phyloP scores from a whole-genome alignment of 2,797 vertebrate species.

The Enteromius trimaculatus region DNA sequence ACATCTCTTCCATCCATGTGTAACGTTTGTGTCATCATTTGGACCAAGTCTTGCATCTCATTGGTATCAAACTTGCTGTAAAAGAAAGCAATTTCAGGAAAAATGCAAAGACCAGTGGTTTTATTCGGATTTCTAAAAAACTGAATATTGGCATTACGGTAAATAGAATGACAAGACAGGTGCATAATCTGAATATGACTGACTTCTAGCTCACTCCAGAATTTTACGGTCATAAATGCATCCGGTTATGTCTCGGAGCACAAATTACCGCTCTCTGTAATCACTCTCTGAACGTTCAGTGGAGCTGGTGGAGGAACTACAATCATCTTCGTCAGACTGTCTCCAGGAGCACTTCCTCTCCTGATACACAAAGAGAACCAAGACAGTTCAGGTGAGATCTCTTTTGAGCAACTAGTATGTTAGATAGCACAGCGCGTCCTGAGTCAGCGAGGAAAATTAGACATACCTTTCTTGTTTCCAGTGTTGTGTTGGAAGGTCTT shows the following conservation, averaged over 20 bases:
- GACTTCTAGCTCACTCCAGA: not conserved
- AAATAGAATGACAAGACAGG: not conserved
- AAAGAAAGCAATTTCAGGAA: not conserved
- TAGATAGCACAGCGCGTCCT: not conserved
- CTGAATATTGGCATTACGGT: not conserved
- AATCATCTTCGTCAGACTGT: constrained; percentile 86
- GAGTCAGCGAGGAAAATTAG: not conserved
- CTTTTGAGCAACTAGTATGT: not conserved
- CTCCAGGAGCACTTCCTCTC: constrained; percentile 63
- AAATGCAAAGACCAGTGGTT: not conserved
- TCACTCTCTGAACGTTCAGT: constrained; percentile 91
- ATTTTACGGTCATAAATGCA: no score
- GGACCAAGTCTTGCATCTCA: constrained; percentile 92
- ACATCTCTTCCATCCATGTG: constrained; percentile 83
- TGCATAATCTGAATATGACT: not conserved
- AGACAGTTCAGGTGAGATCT: not conserved
- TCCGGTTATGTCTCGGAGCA: no score
- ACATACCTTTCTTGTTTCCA: constrained; percentile 69
- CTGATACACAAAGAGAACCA: constrained; percentile 55
- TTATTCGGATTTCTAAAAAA: not conserved
- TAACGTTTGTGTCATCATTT: constrained; percentile 93
- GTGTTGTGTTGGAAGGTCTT: constrained; percentile 72
- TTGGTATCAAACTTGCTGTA: constrained; percentile 81
- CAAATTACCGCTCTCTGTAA: constrained; percentile 80
- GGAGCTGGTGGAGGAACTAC: constrained; percentile 91